phyloP scores from a whole-genome alignment of 37 sponge, comb jelly and placozoan species.

The Halichondria panicea region DNA sequence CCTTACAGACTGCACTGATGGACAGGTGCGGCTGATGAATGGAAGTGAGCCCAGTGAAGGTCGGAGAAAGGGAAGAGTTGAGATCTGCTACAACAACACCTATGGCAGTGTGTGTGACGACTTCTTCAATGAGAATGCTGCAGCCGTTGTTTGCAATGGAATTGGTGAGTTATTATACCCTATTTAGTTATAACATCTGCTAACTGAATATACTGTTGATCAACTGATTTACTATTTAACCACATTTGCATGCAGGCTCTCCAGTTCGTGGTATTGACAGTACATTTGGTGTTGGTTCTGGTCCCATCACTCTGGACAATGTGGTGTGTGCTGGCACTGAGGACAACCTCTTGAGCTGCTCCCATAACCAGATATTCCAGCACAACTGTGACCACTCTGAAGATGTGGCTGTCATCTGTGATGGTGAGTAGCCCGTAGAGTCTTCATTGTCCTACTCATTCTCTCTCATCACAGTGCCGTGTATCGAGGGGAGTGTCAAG shows the following conservation, averaged over 20 bases:
- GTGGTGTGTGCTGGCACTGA: conserved; percentile 36
- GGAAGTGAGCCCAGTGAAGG: too few relatives aligned
- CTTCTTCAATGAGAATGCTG: conserved; percentile 26
- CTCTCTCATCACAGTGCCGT: neutral
- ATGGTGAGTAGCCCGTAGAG: conserved; percentile 5
- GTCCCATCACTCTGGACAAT: conserved; percentile 31
- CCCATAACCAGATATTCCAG: neutral
- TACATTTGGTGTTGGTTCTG: conserved; percentile 13
- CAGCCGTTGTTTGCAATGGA: conserved; percentile 12
- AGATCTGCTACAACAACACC: conserved; percentile 22
- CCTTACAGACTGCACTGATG: conserved; percentile 21
- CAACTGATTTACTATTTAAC: neutral
- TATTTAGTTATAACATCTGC: neutral
- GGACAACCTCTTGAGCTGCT: conserved; percentile 17
- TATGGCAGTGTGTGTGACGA: conserved; percentile 41
- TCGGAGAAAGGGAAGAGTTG: conserved; percentile 32
- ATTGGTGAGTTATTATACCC: conserved; percentile 7
- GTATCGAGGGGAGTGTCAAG: too few relatives aligned
- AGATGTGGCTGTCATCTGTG: conserved; percentile 41
- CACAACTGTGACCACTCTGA: conserved; percentile 44
- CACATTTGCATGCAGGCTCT: neutral
- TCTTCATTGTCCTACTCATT: neutral
- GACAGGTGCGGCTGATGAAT: too few relatives aligned
- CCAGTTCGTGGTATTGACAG: conserved; percentile 17
- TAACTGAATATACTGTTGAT: neutral